phyloP scores from a whole-genome alignment of 2,888 invertebrate species.

The Saturnia pavonia region DNA sequence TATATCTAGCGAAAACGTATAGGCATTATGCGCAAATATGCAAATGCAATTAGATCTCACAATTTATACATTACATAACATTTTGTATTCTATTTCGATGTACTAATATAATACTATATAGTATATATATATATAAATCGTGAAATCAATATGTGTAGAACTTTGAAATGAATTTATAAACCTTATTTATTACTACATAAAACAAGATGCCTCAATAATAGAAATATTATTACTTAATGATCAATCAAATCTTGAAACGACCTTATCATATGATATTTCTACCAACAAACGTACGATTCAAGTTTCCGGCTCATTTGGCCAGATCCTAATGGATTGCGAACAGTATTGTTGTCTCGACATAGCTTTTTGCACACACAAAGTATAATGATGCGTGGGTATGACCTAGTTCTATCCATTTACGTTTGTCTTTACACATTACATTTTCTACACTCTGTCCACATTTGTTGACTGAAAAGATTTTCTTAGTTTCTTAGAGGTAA shows the following conservation, averaged over 20 bases:
- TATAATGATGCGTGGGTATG: slow-evolving; percentile 46
- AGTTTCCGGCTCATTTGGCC: slow-evolving; percentile 76
- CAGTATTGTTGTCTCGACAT: slow-evolving; percentile 67
- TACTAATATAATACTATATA: not conserved
- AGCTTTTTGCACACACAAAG: slow-evolving; percentile 58
- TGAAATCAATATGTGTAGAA: not conserved
- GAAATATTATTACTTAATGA: not conserved
- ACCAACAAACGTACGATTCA: slow-evolving; percentile 45
- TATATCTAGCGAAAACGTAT: not conserved
- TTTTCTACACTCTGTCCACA: not conserved
- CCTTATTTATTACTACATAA: not conserved
- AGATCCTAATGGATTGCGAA: slow-evolving; percentile 75
- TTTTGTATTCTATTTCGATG: not conserved
- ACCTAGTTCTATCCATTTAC: slow-evolving; percentile 42
- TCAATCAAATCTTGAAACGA: slow-evolving; percentile 12
- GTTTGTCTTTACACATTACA: slow-evolving; percentile 25
- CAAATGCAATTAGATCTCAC: too few species aligned
- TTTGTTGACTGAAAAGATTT: slow-evolving; percentile 5
- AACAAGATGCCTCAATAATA: not conserved
- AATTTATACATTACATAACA: not conserved
- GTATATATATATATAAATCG: not conserved
- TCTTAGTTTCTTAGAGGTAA: slow-evolving; percentile 6
- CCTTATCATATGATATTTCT: slow-evolving; percentile 52
- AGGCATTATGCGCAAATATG: too few species aligned
- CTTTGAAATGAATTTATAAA: not conserved